Conservation (phyloP, 1,140 invertebrate genomes). For the Drosophila saltans region DNA sequence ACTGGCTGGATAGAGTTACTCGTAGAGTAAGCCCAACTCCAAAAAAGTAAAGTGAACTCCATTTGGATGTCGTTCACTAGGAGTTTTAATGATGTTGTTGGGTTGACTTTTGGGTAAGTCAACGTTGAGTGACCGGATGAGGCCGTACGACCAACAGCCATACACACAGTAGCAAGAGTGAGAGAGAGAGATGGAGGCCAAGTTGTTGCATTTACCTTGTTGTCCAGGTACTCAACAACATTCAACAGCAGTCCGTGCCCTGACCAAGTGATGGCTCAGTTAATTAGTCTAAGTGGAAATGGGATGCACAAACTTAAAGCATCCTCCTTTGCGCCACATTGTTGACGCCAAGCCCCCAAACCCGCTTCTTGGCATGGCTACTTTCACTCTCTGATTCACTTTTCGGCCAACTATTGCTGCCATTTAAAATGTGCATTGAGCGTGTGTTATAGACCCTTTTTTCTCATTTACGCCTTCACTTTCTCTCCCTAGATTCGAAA, state of each 20-base stretch:
- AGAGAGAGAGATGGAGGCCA: neutral
- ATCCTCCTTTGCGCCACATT: constrained; percentile 38
- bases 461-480: neutral
- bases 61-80: constrained; percentile 51
- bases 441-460: constrained; percentile 26
- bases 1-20: constrained; percentile 38
- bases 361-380: constrained; percentile 24
- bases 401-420: constrained; percentile 24
- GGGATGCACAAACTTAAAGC: constrained; percentile 72
- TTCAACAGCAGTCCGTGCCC: neutral
- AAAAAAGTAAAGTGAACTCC: constrained; percentile 69
- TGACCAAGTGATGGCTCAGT: constrained; percentile 71
- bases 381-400: constrained; percentile 50
- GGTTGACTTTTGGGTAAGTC: constrained; percentile 48
- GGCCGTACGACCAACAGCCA: neutral
- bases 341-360: constrained; percentile 40
- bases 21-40: constrained; percentile 33
- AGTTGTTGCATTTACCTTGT: constrained; percentile 8
- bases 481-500: constrained; percentile 1
- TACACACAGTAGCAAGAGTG: constrained; percentile 8
- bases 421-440: constrained; percentile 66
- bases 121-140: constrained; percentile 56
- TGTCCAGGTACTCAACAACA: constrained; percentile 2
- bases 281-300: constrained; percentile 81
- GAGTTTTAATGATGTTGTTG: constrained; percentile 73